phyloP scores from a whole-genome alignment of 2,113 vertebrate species.

The Bos taurus region DNA sequence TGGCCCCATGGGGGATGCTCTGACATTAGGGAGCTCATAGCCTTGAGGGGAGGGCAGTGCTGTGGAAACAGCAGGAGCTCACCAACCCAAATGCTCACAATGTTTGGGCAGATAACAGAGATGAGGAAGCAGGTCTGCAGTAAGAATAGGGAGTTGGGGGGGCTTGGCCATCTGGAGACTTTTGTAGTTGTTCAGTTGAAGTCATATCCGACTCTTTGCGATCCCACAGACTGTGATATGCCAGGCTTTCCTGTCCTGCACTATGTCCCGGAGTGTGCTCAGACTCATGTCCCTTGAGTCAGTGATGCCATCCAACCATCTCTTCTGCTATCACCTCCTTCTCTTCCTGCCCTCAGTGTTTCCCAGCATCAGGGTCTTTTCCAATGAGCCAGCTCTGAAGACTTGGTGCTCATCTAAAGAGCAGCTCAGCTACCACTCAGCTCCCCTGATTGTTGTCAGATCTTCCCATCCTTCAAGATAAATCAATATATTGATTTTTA shows the following conservation, averaged over 20 bases:
- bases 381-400: not conserved
- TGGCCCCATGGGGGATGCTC: too few species aligned
- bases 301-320: not conserved
- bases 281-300: not conserved
- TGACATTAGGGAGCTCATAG: not conserved
- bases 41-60: too few species aligned
- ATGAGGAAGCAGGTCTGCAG: not conserved
- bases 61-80: not conserved
- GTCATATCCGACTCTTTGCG: not conserved
- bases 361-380: not conserved
- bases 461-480: not conserved
- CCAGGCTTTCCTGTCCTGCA: not conserved
- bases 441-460: not conserved
- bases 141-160: not conserved
- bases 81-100: not conserved
- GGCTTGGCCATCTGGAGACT: not conserved
- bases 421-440: not conserved
- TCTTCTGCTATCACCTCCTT: not conserved
- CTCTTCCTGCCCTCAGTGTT: not conserved
- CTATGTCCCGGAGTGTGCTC: rapidly evolving
- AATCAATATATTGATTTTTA: not conserved
- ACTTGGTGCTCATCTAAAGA: not conserved
- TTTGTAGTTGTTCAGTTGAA: not conserved
- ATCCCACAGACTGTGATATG: not conserved
- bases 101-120: not conserved